A percentile compares a stretch with the other conserved stretches of the same genome.
Evolutionary conservation across 2,113 vertebrate genomes (phyloP).

Genomic region (Emydocephalus ijimae): DNA sequence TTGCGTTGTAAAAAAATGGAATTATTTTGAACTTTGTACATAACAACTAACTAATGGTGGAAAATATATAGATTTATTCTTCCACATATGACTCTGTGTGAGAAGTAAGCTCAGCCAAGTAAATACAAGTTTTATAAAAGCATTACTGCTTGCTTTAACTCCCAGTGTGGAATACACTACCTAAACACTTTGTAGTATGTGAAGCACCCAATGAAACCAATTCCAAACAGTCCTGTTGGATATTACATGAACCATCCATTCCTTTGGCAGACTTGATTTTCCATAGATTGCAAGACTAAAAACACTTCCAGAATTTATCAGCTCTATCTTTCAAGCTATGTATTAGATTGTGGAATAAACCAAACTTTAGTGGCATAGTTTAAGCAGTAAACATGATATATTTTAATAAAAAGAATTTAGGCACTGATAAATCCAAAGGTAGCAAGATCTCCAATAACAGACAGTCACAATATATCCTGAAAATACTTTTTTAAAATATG

Average conservation of each 20-base stretch:
- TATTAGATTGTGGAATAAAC: background rate
- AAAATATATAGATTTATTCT: conserved; percentile 30
- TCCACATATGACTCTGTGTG: conserved; percentile 4
- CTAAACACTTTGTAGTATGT: background rate
- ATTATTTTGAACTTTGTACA: background rate
- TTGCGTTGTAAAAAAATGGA: background rate
- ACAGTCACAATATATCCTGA: background rate
- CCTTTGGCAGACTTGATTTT: background rate
- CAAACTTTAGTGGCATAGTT: background rate
- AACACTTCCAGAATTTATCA: background rate
- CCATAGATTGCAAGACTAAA: background rate
- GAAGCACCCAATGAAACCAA: background rate
- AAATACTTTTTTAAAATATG: background rate
- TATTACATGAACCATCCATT: background rate
- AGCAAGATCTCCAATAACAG: background rate
- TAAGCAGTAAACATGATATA: background rate
- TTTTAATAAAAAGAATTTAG: conserved; percentile 2
- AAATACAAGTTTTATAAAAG: conserved; percentile 6
- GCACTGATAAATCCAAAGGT: background rate
- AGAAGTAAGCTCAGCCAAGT: background rate
- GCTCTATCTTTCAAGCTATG: background rate
- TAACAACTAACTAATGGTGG: conserved; percentile 15
- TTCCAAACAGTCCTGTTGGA: background rate
- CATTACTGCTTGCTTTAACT: conserved; percentile 3
- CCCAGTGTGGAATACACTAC: background rate